Conservation (phyloP, 2,888 invertebrate species). For the Lampropteryx suffumata region DNA sequence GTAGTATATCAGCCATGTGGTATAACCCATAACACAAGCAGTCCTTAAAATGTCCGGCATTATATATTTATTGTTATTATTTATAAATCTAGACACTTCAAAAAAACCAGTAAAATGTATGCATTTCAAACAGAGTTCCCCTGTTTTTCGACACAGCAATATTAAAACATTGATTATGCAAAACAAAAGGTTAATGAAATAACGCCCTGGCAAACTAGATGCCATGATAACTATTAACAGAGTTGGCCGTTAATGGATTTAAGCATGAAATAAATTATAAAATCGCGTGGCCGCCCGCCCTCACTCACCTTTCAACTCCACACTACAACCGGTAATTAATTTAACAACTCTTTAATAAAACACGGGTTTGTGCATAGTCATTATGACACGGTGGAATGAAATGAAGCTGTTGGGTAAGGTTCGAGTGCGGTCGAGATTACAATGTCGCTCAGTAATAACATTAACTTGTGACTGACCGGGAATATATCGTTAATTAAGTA, state of each 20-base stretch:
- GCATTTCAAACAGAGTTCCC: too few species aligned
- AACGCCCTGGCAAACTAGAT: conserved; percentile 23
- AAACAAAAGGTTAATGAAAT: conserved; percentile 15
- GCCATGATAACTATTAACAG: conserved; percentile 23
- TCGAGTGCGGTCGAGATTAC: neutral
- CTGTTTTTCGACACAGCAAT: neutral
- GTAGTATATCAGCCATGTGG: too few species aligned
- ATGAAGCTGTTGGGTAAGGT: neutral
- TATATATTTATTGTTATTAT: too few species aligned
- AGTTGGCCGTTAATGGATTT: conserved; percentile 27
- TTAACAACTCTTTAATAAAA: conserved; percentile 18
- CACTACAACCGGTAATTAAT: conserved; percentile 21
- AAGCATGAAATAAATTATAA: conserved; percentile 31
- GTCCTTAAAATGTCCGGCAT: too few species aligned
- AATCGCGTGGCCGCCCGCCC: conserved; percentile 27
- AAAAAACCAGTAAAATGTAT: too few species aligned
- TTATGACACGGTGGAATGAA: conserved; percentile 5
- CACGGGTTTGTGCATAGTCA: conserved; percentile 14
- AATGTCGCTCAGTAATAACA: too few species aligned
- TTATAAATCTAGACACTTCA: too few species aligned
- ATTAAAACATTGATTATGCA: conserved; percentile 8
- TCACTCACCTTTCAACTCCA: conserved; percentile 27
- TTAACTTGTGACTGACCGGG: too few species aligned
- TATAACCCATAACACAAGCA: too few species aligned
- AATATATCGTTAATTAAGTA: too few species aligned